phyloP scores from a whole-genome alignment of 2,888 invertebrate species.

The Elegia similella region DNA sequence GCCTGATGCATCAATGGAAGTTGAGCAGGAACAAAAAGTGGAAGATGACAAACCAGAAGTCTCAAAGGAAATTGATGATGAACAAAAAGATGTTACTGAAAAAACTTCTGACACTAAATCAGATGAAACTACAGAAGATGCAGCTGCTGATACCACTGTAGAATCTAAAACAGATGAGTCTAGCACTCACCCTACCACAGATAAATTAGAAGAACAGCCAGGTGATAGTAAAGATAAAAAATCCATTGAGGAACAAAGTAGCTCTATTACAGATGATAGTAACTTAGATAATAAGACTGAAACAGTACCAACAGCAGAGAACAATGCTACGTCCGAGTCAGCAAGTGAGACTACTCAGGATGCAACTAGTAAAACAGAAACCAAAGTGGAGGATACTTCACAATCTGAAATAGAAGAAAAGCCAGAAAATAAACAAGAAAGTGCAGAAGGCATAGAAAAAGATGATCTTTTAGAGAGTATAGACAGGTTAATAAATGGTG shows the following conservation, averaged over 20 bases:
- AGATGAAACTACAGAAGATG: constrained; percentile 12
- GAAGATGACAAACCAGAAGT: not conserved
- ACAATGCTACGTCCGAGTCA: not conserved
- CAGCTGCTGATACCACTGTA: constrained; percentile 15
- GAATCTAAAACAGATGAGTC: constrained; percentile 19
- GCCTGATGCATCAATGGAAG: not conserved
- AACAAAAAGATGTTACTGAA: constrained; percentile 3
- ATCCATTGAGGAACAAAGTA: constrained; percentile 1
- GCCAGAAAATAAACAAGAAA: constrained; percentile 28
- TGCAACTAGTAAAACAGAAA: not conserved
- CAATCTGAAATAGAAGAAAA: constrained; percentile 20
- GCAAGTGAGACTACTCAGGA: not conserved
- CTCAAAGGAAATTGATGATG: not conserved
- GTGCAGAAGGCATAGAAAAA: constrained; percentile 20
- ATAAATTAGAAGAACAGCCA: constrained; percentile 16
- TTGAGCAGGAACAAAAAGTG: not conserved
- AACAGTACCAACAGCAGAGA: not conserved
- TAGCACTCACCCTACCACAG: constrained; percentile 9
- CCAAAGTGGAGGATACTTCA: not conserved
- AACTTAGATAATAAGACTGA: constrained; percentile 4
- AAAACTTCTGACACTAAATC: not conserved
- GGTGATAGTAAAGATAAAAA: not conserved
- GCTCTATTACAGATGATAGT: constrained; percentile 13
- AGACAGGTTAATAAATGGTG: constrained; percentile 24
- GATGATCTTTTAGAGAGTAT: constrained; percentile 35